Evolutionary conservation across 2,888 invertebrate genomes (phyloP).

Genomic region (Andrena chrysosceles): DNA sequence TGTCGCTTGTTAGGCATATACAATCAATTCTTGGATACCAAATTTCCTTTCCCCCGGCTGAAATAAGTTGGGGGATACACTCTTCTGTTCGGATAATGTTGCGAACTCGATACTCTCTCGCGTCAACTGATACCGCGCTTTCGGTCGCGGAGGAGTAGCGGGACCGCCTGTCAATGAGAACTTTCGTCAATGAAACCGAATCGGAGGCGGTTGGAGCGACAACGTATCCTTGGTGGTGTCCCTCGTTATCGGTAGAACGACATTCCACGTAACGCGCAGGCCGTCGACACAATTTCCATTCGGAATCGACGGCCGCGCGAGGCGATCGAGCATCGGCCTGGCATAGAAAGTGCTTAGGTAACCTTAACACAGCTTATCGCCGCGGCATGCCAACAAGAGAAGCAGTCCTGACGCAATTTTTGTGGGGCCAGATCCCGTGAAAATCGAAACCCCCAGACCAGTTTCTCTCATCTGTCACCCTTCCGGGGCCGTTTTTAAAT

Average conservation of each 20-base stretch:
- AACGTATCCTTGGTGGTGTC: conserved; percentile 50
- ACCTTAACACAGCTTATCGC: conserved; percentile 54
- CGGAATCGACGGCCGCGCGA: conserved; percentile 37
- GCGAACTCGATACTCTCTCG: no score
- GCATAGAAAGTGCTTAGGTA: conserved; percentile 67
- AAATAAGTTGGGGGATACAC: no score
- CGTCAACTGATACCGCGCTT: no score
- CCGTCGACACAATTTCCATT: conserved; percentile 62
- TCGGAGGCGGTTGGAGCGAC: neutral
- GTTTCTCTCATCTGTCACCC: no score
- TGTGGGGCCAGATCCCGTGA: neutral
- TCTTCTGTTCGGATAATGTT: no score
- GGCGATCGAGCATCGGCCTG: conserved; percentile 41
- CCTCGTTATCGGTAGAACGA: conserved; percentile 44
- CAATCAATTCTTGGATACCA: no score
- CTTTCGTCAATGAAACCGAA: conserved; percentile 29
- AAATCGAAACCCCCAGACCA: no score
- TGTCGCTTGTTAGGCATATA: no score
- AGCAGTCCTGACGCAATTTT: conserved; percentile 12
- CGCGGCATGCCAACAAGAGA: conserved; percentile 40
- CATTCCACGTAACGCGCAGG: conserved; percentile 56
- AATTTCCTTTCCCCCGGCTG: no score
- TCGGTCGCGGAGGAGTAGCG: no score
- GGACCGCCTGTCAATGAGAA: conserved; percentile 14
- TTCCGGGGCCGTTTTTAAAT: no score